These are phyloP conservation scores for Sander lucioperca DNA, from an alignment of 2,113 vertebrate species.

Conservation along the genomic window DNA sequence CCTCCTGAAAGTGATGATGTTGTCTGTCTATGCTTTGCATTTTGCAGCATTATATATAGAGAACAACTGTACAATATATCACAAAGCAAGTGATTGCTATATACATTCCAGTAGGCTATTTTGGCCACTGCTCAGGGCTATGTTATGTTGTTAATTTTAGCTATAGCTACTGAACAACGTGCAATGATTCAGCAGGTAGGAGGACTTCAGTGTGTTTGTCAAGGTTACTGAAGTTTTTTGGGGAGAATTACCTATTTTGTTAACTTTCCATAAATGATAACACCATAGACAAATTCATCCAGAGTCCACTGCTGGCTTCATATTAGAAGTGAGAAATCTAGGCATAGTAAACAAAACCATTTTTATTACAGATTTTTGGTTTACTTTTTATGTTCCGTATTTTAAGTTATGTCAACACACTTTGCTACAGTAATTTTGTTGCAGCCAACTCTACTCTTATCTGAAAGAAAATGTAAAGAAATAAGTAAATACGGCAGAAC, in stretches of 20 bases:
- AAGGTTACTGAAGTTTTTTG: not conserved
- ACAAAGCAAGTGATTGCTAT: not conserved
- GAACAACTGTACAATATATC: not conserved
- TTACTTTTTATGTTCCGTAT: not conserved
- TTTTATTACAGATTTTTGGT: not conserved
- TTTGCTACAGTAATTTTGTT: not conserved
- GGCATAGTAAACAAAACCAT: not conserved
- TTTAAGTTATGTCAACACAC: no score
- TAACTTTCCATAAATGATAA: not conserved
- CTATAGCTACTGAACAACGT: not conserved
- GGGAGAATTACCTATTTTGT: not conserved
- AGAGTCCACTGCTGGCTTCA: not conserved
- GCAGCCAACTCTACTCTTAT: no score
- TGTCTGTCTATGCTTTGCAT: not conserved
- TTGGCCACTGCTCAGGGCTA: not conserved
- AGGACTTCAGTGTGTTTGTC: not conserved
- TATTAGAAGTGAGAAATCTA: not conserved
- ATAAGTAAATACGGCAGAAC: no score
- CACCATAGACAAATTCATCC: not conserved
- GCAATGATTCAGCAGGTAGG: conserved; percentile 5
- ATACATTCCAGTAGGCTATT: not conserved
- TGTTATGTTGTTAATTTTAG: conserved; percentile 27
- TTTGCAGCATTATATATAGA: not conserved
- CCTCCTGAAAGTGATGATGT: conserved; percentile 9
- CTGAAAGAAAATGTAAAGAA: no score